Conservation (phyloP, 2,113 vertebrate genomes). For the Myiopsitta monachus region DNA sequence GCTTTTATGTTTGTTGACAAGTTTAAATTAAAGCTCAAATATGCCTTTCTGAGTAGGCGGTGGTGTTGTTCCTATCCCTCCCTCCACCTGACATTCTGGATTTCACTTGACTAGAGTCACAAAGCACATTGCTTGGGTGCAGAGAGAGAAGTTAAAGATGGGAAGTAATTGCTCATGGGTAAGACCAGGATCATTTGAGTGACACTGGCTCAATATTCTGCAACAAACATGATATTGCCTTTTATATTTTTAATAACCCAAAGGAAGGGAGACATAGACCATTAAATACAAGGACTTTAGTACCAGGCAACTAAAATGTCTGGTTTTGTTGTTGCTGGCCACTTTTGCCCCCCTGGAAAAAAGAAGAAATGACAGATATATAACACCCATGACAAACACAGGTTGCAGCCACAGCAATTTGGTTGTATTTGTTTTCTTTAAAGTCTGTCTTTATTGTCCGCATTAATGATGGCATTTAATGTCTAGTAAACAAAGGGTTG, state of each 20-base stretch:
- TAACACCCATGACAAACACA: neutral
- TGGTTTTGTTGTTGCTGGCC: neutral
- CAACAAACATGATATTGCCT: neutral
- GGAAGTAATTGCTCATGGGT: neutral
- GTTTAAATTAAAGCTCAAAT: conserved; percentile 34
- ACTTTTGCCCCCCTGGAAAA: neutral
- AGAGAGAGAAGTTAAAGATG: neutral
- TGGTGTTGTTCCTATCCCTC: neutral
- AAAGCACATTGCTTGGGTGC: neutral
- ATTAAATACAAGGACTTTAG: neutral
- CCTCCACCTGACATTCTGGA: neutral
- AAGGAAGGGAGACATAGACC: neutral
- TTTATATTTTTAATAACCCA: conserved; percentile 8
- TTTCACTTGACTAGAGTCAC: neutral
- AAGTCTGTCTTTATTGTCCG: neutral
- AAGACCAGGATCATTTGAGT: neutral
- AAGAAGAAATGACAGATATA: neutral
- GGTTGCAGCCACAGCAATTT: neutral
- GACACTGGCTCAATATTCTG: neutral
- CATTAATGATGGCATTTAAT: neutral
- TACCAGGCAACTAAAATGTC: neutral
- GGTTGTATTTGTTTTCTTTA: neutral
- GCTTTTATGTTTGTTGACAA: conserved; percentile 31
- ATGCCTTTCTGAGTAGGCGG: neutral
- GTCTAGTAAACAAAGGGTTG: neutral